Evolutionary conservation across 1,140 invertebrate species (phyloP).

Genomic region (Formica exsecta): DNA sequence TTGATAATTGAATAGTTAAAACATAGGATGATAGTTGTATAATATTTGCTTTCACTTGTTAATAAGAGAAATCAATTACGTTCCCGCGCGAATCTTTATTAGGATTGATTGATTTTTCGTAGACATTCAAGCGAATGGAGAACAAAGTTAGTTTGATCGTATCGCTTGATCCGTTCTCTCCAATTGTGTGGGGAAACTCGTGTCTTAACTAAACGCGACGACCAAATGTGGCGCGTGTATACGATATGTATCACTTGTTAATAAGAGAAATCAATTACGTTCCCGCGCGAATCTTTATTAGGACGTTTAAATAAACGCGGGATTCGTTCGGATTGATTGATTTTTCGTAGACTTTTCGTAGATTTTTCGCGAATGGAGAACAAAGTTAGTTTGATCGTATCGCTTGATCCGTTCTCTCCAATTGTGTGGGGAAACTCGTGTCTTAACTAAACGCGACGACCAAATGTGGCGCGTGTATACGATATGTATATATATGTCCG

Average conservation of each 20-base stretch:
- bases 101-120: too few relatives aligned
- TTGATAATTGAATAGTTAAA: too few relatives aligned
- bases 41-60: neutral
- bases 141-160: too few relatives aligned
- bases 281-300: neutral
- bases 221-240: too few relatives aligned
- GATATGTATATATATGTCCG: neutral
- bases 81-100: neutral
- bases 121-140: too few relatives aligned
- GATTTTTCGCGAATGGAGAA: neutral
- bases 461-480: conserved; percentile 11
- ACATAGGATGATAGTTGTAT: too few relatives aligned
- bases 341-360: neutral
- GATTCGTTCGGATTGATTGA: neutral
- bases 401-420: conserved; percentile 5
- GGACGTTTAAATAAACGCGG: neutral
- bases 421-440: conserved; percentile 50
- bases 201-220: too few relatives aligned
- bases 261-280: neutral
- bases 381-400: conserved; percentile 41
- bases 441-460: conserved; percentile 63
- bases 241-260: too few relatives aligned
- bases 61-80: neutral
- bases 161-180: too few relatives aligned
- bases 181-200: too few relatives aligned